Evolutionary conservation across 2,888 invertebrate genomes (phyloP), one percentile per base, ranked within the genome.

Genomic region (Leptogaster cylindrica): DNA sequence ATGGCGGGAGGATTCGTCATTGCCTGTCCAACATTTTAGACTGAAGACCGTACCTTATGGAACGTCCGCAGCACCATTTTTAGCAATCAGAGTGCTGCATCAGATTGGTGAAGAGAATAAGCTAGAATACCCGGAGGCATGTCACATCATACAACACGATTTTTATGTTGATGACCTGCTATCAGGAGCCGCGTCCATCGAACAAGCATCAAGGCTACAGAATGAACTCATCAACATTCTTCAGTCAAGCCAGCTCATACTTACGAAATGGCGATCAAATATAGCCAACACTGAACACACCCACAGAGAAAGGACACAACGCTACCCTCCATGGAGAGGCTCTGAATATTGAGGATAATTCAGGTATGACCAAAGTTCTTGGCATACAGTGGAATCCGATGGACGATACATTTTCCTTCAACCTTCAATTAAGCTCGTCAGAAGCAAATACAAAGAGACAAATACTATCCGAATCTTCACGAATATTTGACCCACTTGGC

Each of bases 391-490:
- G 52, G 31, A 3, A 52, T n/a, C 16, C 31, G 16, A 18, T n/a
- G 5, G 18, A 50, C 8, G 52, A 52, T 31, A 18, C 8, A n/a
- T 55, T 55, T 14, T 12, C 23, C 23, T 55, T 55, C 10, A 36
- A 36, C 1, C 20, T 55, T 8, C 20, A 55, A 7, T 4, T 55
- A 2, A 75, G 46, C 58, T 74, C 3, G 72, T 12, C 33, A 33
- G 25, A 10, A 18, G 2, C 8, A n/a, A 25, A 65, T 6, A 72
- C 73, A 16, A 73, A 73, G 68, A 72, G 74, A n/a, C 44, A 10
- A 3, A 72, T 73, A 3, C 36, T 73, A 12, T 73, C 73, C 8
- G 33, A 18, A 16, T 55, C 46, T 10, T 10, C 10, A 1, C 16
- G 46, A 65, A 70, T 73, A 12, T 36, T 36, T 14, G 36, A 36